Evolutionary conservation across 1,140 invertebrate genomes (phyloP), one percentile per base, ranked within the genome.

Genomic region (Neodiprion fabricii): DNA sequence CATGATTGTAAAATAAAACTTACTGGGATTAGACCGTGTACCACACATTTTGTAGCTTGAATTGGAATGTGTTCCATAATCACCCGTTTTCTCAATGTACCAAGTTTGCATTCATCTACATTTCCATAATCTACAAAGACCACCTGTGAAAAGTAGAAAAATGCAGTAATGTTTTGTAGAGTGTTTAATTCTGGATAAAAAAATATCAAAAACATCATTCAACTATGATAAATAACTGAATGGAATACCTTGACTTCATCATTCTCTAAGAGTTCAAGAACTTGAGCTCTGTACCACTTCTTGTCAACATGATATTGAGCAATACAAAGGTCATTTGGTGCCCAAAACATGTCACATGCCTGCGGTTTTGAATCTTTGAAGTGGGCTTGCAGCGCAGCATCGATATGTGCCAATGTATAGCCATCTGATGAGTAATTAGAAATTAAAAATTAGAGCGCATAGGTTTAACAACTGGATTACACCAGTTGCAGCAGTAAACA

Each of bases 261-360:
- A 5, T 77, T 65, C n/a, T 72, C 76, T 17, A 67, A 14, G 66
- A 85, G 79, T 70, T 81, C 12, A 7, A 81, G 12, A 7, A 90
- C 78, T 80, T 79, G 83, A 47, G 82, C 90, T 73, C 90, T 82
- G 69, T 91, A 90, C 87, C 92, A 93, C 11, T 86, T 85, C 4
- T 90, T 85, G 80, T 95, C 91, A 7, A 88, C 14, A 77, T 90
- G 89, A 83, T 90, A 95, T 69, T 88, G 85, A 0, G 90, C 92
- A 14, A 93, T 85, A 76, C 93, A 94, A 0, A 91, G 85, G 73
- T 94, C 91, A 1, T 91, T 92, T 3, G 83, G 78, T 67, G 79
- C 76, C 92, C 91, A 92, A 73, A 84, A 83, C 11, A 83, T 77
- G 76, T 89, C 87, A 72, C 85, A 83, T 48, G 88, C 83, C 76